phyloP scores from a whole-genome alignment of 2,888 invertebrate species.

The Coremacera marginata region DNA sequence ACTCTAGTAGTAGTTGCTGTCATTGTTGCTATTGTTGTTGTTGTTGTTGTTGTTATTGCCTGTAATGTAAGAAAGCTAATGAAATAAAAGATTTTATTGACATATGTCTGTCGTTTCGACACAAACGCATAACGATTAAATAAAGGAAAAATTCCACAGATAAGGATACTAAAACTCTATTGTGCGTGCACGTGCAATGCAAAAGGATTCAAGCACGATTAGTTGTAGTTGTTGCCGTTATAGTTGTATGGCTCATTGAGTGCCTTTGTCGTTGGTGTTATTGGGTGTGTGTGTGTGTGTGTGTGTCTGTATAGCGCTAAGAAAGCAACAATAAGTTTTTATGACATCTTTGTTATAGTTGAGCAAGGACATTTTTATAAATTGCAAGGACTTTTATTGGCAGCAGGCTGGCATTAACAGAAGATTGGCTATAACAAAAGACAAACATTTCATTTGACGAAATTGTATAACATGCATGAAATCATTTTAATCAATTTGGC shows the following conservation, averaged over 20 bases:
- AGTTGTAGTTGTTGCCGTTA: background rate
- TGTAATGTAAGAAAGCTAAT: constrained; percentile 19
- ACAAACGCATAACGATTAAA: background rate
- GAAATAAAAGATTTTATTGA: constrained; percentile 39
- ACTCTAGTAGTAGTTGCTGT: background rate
- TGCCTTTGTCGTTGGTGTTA: background rate
- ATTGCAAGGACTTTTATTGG: too few species aligned
- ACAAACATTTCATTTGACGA: too few species aligned
- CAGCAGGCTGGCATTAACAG: too few species aligned
- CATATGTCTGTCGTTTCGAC: background rate
- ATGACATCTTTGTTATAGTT: too few species aligned
- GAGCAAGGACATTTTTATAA: too few species aligned
- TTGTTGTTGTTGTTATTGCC: background rate
- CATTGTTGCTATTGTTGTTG: background rate
- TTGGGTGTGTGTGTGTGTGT: background rate
- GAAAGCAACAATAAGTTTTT: too few species aligned
- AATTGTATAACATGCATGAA: too few species aligned
- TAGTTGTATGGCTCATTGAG: too few species aligned
- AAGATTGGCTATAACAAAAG: too few species aligned
- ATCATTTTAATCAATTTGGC: too few species aligned
- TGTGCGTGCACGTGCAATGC: constrained; percentile 32
- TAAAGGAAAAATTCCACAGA: background rate
- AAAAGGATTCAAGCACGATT: constrained; percentile 1
- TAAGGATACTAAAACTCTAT: constrained; percentile 26
- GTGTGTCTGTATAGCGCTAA: background rate